Percentiles rank a stretch among this genome's conserved stretches.
phyloP scores from a whole-genome alignment of 2,113 vertebrate genomes.

The Dolichotis patagonum region DNA sequence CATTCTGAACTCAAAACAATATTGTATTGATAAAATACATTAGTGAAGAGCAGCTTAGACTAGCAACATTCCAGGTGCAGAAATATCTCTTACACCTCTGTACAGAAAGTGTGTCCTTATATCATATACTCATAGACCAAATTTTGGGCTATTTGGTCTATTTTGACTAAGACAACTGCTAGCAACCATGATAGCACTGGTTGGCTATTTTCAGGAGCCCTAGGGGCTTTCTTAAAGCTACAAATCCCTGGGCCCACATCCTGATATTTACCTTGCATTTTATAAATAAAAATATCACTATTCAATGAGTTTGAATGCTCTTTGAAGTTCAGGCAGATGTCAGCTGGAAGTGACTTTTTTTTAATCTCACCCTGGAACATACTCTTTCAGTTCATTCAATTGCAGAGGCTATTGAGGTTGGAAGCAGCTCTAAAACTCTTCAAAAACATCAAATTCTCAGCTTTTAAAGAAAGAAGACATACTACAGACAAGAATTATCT shows the following conservation, averaged over 20 bases:
- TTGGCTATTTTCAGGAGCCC: not conserved
- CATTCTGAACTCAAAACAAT: conserved; percentile 29
- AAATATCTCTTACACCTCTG: not conserved
- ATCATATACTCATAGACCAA: not conserved
- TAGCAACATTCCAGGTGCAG: not conserved
- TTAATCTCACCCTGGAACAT: not conserved
- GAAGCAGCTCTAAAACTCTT: not conserved
- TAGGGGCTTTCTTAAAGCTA: not conserved
- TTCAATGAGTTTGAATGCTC: not conserved
- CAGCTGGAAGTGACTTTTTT: not conserved
- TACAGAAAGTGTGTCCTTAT: not conserved
- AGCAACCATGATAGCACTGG: too few species aligned
- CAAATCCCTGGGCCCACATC: not conserved
- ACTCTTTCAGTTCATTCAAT: not conserved
- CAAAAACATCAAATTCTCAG: not conserved
- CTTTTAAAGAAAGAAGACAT: not conserved
- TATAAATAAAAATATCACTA: not conserved
- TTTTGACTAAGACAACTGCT: not conserved
- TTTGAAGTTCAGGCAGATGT: not conserved
- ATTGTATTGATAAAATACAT: not conserved
- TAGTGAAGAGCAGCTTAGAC: not conserved
- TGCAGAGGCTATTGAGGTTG: not conserved
- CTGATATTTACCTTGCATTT: not conserved
- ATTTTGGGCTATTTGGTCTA: too few species aligned
- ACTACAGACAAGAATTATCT: not conserved